Evolutionary conservation across 1,140 invertebrate species (phyloP), one percentile per base, ranked within the genome.

Genomic region (Microplitis mediator): DNA sequence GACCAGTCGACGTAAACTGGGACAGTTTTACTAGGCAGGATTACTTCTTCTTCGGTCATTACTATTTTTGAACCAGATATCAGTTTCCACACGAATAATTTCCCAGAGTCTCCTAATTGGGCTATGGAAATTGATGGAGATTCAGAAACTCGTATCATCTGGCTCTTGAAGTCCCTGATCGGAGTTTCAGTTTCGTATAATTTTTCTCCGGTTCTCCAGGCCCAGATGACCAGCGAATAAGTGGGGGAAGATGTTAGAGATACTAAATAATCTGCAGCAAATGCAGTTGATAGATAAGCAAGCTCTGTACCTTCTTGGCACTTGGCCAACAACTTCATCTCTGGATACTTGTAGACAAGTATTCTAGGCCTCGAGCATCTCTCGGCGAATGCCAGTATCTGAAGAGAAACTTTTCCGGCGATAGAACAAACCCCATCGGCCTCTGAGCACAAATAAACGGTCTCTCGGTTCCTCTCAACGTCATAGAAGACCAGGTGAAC

Each of bases 151-250:
- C 68, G 76, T 0, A 86, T 66, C 2, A 68, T 70, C 65, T 86
- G 84, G 4, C 76, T 79, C 31, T 79, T 69, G 0, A 75, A 34
- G 66, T 86, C 83, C 0, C 65, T 69, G n/a, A 87, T 77, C 0
- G 11, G 4, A 0, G 85, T 85, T 4, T 74, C 23, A 2, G 81
- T 65, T 0, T 54, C 62, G 4, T 35, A 45, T 1, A 88, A 66
- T 56, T 81, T 84, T 13, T 80, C 74, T 0, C 84, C 86, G 0
- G 77, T 87, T 78, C 80, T 83, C 86, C 87, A 88, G 2, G 69
- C 78, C 86, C 87, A 88, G 4, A 88, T 45, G 9, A 72, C 81
- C 23, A 87, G 45, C 1, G 61, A 11, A 72, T 82, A 87, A 9
- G 75, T 61, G 0, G 85, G 84, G 60, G 74, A 78, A 2, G 78